These are phyloP conservation scores for Dromius quadrimaculatus DNA, from an alignment of 2,888 invertebrate genomes.

Conservation along the genomic window DNA sequence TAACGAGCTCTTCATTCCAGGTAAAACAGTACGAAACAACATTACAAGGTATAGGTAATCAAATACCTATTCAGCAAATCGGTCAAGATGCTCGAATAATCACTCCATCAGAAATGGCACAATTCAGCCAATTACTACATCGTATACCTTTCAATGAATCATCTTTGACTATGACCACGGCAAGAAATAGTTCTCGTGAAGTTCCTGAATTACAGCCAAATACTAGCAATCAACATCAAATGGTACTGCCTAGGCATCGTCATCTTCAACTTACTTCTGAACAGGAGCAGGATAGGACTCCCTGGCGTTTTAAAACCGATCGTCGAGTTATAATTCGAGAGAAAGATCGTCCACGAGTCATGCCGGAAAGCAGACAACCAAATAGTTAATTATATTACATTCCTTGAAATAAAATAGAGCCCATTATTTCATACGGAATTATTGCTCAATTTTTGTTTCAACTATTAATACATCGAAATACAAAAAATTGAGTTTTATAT, in stretches of 20 bases:
- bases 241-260: not conserved
- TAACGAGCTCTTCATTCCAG: not conserved
- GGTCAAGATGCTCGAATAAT: constrained; percentile 71
- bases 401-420: no score
- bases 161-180: not conserved
- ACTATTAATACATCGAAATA: no score
- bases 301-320: not conserved
- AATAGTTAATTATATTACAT: not conserved
- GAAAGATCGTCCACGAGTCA: not conserved
- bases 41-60: constrained; percentile 60
- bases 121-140: constrained; percentile 58
- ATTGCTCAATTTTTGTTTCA: no score
- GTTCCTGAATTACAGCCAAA: not conserved
- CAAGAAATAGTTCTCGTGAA: not conserved
- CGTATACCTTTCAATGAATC: not conserved
- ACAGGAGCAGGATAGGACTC: not conserved
- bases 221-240: not conserved
- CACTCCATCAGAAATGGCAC: constrained; percentile 69
- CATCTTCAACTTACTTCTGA: not conserved
- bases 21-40: constrained; percentile 54
- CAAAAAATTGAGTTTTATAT: no score
- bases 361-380: not conserved
- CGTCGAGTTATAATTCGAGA: not conserved
- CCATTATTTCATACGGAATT: no score
- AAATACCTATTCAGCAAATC: constrained; percentile 71